Conservation (phyloP, 2,888 invertebrate species). For the Thelaira solivaga region DNA sequence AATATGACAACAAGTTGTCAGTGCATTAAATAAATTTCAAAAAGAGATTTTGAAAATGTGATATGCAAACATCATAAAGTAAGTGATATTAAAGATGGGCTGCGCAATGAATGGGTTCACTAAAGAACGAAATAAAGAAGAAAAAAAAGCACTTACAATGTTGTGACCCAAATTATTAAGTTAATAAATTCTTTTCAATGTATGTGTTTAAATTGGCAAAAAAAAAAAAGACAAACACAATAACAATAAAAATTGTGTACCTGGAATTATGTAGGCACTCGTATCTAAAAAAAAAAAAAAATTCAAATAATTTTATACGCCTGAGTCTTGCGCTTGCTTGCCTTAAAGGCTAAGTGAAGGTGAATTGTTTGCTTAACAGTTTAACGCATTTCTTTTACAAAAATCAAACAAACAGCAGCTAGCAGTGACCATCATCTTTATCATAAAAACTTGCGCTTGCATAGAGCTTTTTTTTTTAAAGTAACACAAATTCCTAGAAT, state of each 20-base stretch:
- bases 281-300: no score
- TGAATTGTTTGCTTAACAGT: slow-evolving; percentile 41
- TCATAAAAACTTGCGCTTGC: not conserved
- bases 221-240: no score
- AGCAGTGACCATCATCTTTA: not conserved
- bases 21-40: slow-evolving; percentile 39
- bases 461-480: not conserved
- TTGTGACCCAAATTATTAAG: slow-evolving; percentile 71
- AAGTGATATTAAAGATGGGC: slow-evolving; percentile 17
- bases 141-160: not conserved
- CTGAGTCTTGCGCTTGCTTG: not conserved
- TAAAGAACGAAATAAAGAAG: not conserved
- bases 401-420: not conserved
- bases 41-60: slow-evolving; percentile 17
- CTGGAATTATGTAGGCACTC: slow-evolving; percentile 18
- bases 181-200: slow-evolving; percentile 65
- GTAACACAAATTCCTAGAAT: slow-evolving; percentile 42
- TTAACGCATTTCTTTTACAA: slow-evolving; percentile 41
- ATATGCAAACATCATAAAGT: slow-evolving; percentile 36
- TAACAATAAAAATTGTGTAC: slow-evolving; percentile 46
- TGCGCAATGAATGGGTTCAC: not conserved
- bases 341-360: not conserved
- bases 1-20: slow-evolving; percentile 36
- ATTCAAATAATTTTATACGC: not conserved
- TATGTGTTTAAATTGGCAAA: slow-evolving; percentile 61